These are phyloP conservation scores for Meda fulgida DNA, from an alignment of 2,797 vertebrate genomes.

Conservation along the genomic window DNA sequence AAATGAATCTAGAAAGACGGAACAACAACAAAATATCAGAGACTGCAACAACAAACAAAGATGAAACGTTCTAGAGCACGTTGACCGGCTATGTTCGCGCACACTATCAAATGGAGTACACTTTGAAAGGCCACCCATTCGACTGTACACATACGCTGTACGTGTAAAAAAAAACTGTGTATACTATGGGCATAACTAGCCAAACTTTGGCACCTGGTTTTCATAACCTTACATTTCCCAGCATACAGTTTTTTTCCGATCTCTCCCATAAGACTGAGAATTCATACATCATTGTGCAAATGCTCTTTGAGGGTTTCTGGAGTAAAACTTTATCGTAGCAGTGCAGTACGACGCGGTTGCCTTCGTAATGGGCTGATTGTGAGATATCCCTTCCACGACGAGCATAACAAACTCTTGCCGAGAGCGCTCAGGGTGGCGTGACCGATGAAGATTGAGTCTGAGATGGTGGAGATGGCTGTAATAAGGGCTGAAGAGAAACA, in stretches of 20 bases:
- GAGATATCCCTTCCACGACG: conserved; percentile 5
- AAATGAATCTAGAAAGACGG: too few relatives aligned
- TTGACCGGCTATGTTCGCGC: too few relatives aligned
- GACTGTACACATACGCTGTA: too few relatives aligned
- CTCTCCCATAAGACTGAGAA: background rate
- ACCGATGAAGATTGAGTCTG: conserved; percentile 24
- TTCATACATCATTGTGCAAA: background rate
- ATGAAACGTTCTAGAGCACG: too few relatives aligned
- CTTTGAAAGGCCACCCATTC: too few relatives aligned
- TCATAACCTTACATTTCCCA: background rate
- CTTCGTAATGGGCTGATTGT: conserved; percentile 28
- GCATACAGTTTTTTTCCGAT: background rate
- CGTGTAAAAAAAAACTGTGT: too few relatives aligned
- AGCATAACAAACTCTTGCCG: conserved; percentile 19
- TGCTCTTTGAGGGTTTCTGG: background rate
- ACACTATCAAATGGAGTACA: too few relatives aligned
- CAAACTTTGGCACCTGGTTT: background rate
- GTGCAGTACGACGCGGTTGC: background rate
- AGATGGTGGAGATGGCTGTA: conserved; percentile 32
- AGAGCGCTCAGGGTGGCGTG: conserved; percentile 15
- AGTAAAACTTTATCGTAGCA: background rate
- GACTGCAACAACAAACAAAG: too few relatives aligned
- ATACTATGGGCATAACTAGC: background rate
- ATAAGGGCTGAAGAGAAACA: conserved; percentile 35
- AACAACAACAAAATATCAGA: too few relatives aligned